Conservation (phyloP, 2,797 vertebrate genomes). For the Eulemur mongoz region DNA sequence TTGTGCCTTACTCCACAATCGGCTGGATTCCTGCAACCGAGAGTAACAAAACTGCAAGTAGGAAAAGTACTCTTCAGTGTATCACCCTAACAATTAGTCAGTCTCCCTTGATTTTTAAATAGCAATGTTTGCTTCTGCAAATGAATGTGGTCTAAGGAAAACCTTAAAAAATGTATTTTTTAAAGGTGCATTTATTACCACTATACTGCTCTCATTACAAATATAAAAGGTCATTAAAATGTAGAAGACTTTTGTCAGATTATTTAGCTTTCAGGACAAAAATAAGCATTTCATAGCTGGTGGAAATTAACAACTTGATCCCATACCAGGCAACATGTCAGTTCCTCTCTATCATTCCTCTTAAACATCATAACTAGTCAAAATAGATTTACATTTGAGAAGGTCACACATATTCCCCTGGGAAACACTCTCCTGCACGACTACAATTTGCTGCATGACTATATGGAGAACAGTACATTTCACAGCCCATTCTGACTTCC, state of each 20-base stretch:
- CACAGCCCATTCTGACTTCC: conserved; percentile 46
- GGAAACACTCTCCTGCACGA: conserved; percentile 3
- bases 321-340: conserved; percentile 70
- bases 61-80: background rate
- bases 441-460: background rate
- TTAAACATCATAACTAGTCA: conserved; percentile 69
- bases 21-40: background rate
- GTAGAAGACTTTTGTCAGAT: conserved; percentile 55
- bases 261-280: conserved; percentile 51
- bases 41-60: background rate
- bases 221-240: conserved; percentile 58
- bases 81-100: background rate
- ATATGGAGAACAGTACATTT: background rate
- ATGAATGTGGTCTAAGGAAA: conserved; percentile 35
- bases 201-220: conserved; percentile 31
- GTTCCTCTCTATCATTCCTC: conserved; percentile 55
- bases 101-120: conserved; percentile 53
- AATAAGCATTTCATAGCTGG: conserved; percentile 50
- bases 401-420: conserved; percentile 30
- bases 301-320: conserved; percentile 54
- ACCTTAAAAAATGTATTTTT: conserved; percentile 23
- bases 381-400: conserved; percentile 72
- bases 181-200: conserved; percentile 24
- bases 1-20: background rate
- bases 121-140: conserved; percentile 49